Evolutionary conservation across 1,140 invertebrate genomes (phyloP).

Genomic region (Melanaphis sacchari): DNA sequence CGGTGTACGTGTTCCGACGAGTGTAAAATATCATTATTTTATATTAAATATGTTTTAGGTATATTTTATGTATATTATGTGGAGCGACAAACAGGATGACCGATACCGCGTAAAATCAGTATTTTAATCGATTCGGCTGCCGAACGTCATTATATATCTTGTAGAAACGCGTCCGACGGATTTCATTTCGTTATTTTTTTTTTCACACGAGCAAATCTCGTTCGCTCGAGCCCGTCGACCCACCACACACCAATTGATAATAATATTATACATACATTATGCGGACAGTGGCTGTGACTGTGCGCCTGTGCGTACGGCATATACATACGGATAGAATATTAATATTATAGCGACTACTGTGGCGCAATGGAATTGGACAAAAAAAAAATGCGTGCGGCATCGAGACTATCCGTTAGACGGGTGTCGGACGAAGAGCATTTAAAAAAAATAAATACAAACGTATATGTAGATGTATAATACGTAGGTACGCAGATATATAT

Average conservation of each 20-base stretch:
- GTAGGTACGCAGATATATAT: not conserved
- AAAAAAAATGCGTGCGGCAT: not conserved
- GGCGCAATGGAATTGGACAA: not conserved
- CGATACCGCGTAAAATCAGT: constrained; percentile 25
- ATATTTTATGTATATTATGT: not conserved
- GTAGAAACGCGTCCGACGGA: not conserved
- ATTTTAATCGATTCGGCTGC: constrained; percentile 35
- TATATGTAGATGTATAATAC: not conserved
- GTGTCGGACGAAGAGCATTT: constrained; percentile 41
- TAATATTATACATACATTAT: not conserved
- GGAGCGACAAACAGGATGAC: not conserved
- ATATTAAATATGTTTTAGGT: not conserved
- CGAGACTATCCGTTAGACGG: constrained; percentile 46
- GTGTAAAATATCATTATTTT: not conserved
- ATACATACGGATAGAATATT: not conserved
- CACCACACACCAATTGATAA: not conserved
- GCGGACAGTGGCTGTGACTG: not conserved
- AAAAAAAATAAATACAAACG: not conserved
- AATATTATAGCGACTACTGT: not conserved
- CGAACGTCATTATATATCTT: not conserved
- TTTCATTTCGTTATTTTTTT: not conserved
- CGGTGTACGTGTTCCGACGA: not conserved
- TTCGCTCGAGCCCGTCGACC: not conserved
- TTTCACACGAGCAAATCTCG: constrained; percentile 17
- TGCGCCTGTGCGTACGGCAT: not conserved